Conservation (phyloP, 2,113 vertebrate genomes). For the Chascanopsetta lugubris region DNA sequence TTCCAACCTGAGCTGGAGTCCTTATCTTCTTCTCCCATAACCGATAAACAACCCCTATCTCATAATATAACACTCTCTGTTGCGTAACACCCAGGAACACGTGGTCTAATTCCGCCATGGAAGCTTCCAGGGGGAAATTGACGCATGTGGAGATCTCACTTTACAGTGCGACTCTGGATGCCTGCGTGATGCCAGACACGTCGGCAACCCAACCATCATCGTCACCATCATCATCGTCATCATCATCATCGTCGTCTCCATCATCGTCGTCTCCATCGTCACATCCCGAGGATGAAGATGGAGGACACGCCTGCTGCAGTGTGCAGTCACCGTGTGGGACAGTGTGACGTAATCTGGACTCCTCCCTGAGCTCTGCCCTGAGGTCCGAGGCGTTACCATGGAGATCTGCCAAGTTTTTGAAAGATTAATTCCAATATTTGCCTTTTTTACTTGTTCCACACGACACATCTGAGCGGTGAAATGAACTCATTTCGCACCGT, state of each 20-base stretch:
- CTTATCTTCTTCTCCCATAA: neutral
- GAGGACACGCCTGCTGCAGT: conserved; percentile 12
- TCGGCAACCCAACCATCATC: conserved; percentile 39
- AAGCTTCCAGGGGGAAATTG: conserved; percentile 13
- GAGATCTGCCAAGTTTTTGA: conserved; percentile 10
- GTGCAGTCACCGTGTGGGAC: conserved; percentile 31
- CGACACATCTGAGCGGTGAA: conserved; percentile 7
- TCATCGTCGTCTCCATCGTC: too few relatives aligned
- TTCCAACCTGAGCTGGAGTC: neutral
- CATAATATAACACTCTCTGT: neutral
- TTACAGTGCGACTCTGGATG: conserved; percentile 8
- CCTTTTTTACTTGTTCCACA: conserved; percentile 38
- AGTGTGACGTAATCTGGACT: conserved; percentile 51
- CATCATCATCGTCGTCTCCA: too few relatives aligned
- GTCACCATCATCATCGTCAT: too few relatives aligned
- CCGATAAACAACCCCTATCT: neutral
- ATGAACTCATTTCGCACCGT: conserved; percentile 26
- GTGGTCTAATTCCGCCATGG: conserved; percentile 2
- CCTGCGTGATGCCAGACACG: conserved; percentile 27
- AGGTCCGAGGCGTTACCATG: conserved; percentile 24
- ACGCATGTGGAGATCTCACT: conserved; percentile 20
- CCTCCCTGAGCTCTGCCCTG: conserved; percentile 49
- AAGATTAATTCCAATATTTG: conserved; percentile 26
- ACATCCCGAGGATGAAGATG: conserved; percentile 22
- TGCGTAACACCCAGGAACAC: neutral